phyloP scores from a whole-genome alignment of 2,888 invertebrate genomes.

The Sinopyrophorus schimmeli region DNA sequence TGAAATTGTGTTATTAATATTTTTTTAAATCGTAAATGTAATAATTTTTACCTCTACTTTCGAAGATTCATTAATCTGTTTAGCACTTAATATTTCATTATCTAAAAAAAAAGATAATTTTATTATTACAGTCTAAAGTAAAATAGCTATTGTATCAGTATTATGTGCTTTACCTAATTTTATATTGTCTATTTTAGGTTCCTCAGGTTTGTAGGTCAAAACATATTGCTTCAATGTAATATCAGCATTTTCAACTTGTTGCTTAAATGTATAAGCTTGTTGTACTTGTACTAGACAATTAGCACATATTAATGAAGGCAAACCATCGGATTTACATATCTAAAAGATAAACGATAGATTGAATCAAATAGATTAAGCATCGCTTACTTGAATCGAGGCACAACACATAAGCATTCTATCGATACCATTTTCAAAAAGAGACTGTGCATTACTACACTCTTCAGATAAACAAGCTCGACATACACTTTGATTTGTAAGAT shows the following conservation, averaged over 20 bases:
- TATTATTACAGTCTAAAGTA: no score
- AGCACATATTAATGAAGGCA: constrained; percentile 34
- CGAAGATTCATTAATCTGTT: no score
- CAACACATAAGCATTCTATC: constrained; percentile 44
- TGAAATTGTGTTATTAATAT: no score
- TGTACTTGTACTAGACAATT: constrained; percentile 33
- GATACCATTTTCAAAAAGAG: constrained; percentile 43
- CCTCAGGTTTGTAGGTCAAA: constrained; percentile 14
- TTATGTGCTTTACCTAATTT: no score
- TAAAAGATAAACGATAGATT: constrained; percentile 23
- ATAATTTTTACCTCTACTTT: no score
- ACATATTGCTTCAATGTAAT: constrained; percentile 28
- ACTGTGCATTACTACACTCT: constrained; percentile 40
- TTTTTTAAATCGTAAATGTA: no score
- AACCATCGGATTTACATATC: constrained; percentile 31
- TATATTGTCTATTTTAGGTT: no score
- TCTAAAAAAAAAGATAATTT: no score
- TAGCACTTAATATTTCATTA: no score
- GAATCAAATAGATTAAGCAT: no score
- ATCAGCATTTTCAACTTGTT: constrained; percentile 35
- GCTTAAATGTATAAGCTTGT: constrained; percentile 35
- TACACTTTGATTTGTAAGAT: constrained; percentile 32
- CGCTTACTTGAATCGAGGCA: constrained; percentile 41
- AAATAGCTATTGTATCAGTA: no score
- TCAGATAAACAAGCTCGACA: constrained; percentile 43